Conservation (phyloP, 2,797 vertebrate species). For the Glossophaga mutica region DNA sequence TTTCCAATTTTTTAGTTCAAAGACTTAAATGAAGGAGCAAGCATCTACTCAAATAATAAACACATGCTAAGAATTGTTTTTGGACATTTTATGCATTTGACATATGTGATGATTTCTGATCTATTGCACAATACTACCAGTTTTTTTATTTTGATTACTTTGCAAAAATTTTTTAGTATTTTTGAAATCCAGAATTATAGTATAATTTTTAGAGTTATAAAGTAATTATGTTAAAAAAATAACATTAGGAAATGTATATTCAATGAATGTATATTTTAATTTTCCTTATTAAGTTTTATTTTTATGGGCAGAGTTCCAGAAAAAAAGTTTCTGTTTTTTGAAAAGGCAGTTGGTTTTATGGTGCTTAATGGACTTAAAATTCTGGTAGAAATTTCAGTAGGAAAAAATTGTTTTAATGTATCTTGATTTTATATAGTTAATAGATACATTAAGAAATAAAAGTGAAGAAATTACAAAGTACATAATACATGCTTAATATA, state of each 20-base stretch:
- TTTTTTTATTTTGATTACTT: slow-evolving; percentile 53
- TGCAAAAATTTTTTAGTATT: slow-evolving; percentile 27
- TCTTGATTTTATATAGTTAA: slow-evolving; percentile 36
- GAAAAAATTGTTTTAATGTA: slow-evolving; percentile 48
- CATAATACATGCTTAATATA: background rate
- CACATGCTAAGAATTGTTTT: slow-evolving; percentile 18
- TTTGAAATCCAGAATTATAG: slow-evolving; percentile 32
- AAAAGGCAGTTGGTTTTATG: slow-evolving; percentile 25
- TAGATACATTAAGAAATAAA: slow-evolving; percentile 38
- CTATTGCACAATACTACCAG: background rate
- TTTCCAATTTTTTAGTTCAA: slow-evolving; percentile 59
- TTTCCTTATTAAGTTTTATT: slow-evolving; percentile 73
- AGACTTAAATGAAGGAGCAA: slow-evolving; percentile 53
- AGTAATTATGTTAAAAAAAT: slow-evolving; percentile 60
- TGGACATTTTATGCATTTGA: slow-evolving; percentile 34
- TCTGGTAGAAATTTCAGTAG: background rate
- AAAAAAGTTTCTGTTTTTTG: background rate
- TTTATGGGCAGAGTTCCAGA: slow-evolving; percentile 38
- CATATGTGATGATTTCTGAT: slow-evolving; percentile 38
- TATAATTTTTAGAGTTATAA: slow-evolving; percentile 43
- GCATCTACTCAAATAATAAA: slow-evolving; percentile 12
- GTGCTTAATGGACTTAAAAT: slow-evolving; percentile 30
- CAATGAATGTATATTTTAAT: slow-evolving; percentile 70
- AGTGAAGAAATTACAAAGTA: slow-evolving; percentile 11
- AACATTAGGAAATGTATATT: slow-evolving; percentile 51